These are phyloP conservation scores for Salvator merianae DNA, from an alignment of 2,113 vertebrate genomes.

Conservation along the genomic window DNA sequence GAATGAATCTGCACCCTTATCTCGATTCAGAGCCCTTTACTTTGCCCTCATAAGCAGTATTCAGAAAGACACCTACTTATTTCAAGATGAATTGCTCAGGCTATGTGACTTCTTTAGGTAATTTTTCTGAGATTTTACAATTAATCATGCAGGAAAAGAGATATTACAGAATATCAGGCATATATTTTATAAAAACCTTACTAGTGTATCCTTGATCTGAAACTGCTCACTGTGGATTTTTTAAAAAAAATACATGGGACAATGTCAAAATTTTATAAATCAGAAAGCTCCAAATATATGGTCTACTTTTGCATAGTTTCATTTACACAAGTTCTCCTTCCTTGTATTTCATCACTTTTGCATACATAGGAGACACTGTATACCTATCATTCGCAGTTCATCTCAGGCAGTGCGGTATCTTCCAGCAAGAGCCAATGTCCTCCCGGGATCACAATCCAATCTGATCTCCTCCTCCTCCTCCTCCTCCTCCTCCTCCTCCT, in stretches of 20 bases:
- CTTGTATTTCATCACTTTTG: background rate
- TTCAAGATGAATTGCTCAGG: background rate
- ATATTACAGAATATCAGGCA: too few relatives aligned
- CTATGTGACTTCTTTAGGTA: background rate
- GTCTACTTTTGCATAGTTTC: background rate
- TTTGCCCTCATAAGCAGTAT: background rate
- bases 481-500: too few relatives aligned
- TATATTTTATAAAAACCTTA: background rate
- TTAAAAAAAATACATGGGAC: background rate
- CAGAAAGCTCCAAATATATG: background rate
- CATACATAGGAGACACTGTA: background rate
- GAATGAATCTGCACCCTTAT: conserved; percentile 9
- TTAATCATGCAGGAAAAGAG: background rate
- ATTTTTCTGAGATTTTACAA: background rate
- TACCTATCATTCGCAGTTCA: background rate
- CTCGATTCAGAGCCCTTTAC: background rate
- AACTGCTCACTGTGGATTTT: background rate
- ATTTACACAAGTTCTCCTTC: background rate
- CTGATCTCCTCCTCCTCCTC: background rate
- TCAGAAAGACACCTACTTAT: background rate
- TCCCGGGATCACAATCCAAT: background rate
- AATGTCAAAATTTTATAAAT: background rate
- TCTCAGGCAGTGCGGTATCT: background rate
- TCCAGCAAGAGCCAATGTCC: background rate
- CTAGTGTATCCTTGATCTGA: background rate